Base-by-base conservation (phyloP, 2,888 invertebrate genomes). In the Ormia ochracea region DNA sequence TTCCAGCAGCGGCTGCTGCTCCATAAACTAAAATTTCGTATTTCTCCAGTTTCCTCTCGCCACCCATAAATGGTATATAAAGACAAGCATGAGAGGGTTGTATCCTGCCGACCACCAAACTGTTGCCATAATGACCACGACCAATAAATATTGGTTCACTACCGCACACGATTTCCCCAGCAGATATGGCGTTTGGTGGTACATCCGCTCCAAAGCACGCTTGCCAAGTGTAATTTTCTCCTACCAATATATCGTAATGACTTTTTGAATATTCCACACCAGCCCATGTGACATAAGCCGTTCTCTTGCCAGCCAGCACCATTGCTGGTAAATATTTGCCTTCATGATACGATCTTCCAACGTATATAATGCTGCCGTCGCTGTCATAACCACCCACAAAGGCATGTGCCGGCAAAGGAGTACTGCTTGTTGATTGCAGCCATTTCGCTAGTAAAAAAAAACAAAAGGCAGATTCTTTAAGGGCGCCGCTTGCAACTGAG, bases 281-380 rank as follows among this genome's bases (percentile, higher is more conserved):
- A 43, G 85, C 87, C 78, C 86, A 89, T 48, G 84, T 83, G 0
- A 89, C 84, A 48, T 89, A 89, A 0, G 88, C 89, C 3, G 81
- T 82, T 12, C 84, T 83, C 78, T 89, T 89, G 83, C 86, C 88
- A 4, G 89, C 89, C 31, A 93, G 91, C 0, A 93, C 91, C 89
- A 93, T 93, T 0, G 92, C 93, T 3, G 93, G 93, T 12, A 93
- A 82, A 86, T 91, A 90, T 83, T 93, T 93, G 21, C 92, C 92
- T 58, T 91, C 90, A 83, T 93, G 92, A 81, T 86, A 89, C 9
- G 91, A 90, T 9, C 90, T 88, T 0, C 90, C 90, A 28, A 90
- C 88, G 75, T 89, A 90, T 66, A 90, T 89, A 61, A 87, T 87
- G 5, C 87, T 72, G 21, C 89, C 85, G 75, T 90, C 89, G 36